Evolutionary conservation across 2,888 invertebrate genomes (phyloP), one percentile per base, ranked within the genome.

Genomic region (Tachina fera): DNA sequence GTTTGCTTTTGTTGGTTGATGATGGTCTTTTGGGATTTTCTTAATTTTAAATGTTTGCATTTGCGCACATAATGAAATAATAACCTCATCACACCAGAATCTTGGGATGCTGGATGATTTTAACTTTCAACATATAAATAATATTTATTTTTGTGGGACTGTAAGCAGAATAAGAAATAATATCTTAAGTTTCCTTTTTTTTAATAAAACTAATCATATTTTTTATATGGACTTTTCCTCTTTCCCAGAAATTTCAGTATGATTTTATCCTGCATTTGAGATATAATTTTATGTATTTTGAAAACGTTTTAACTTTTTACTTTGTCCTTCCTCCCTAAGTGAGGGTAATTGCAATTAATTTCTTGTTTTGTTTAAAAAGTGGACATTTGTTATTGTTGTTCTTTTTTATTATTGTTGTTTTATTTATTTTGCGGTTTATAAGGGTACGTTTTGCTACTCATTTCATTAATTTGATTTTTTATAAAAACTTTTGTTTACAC

Each of bases 21-120:
- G 85, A 39, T 85, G 87, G 88, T 88, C 88, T 88, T 88, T 87
- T 76, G 88, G 91, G 91, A 91, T 90, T 91, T 91, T 89, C 91
- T 90, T 91, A 90, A 91, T 91, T 91, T 91, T 91, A 91, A 91
- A 91, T 91, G 90, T 89, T 90, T 90, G 90, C 90, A 87, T 88
- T 86, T 82, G 83, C 82, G 85, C 85, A 80, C 84, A 87, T 87
- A 87, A 88, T 87, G 87, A 87, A 88, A 88, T 87, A 87, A 87
- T 76, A 83, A 79, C 76, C 65, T 72, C 65, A 67, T 61, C 80
- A 49, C 58, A 49, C 31, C 45, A 68, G 14, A 53, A 47, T 16
- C 19, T 65, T 61, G 16, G 61, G 41, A 65, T 47, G 47, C 56
- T 75, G 67, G 22, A 13, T 87, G 72, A 47, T 58, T 45, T 61